phyloP scores from a whole-genome alignment of 2,888 invertebrate genomes.

The Catotricha subobsoleta region DNA sequence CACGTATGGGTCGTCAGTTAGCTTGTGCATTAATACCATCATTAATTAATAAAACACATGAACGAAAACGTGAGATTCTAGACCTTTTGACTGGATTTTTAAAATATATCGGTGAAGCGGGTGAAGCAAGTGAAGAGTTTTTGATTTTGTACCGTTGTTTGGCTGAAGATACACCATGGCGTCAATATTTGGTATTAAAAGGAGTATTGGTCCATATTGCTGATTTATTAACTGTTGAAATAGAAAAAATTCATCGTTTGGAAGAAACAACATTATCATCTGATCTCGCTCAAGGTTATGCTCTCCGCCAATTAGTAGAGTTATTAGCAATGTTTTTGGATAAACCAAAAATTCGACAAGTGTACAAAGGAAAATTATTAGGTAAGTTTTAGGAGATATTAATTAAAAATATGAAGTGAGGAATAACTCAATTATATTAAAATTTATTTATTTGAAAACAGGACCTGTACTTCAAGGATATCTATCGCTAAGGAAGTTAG shows the following conservation, averaged over 20 bases:
- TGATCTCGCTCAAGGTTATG: slow-evolving; percentile 85
- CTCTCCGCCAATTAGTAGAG: slow-evolving; percentile 77
- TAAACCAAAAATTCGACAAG: slow-evolving; percentile 68
- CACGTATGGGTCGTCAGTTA: slow-evolving; percentile 70
- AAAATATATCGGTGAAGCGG: slow-evolving; percentile 67
- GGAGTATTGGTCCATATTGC: slow-evolving; percentile 75
- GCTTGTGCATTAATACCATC: slow-evolving; percentile 78
- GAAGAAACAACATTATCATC: slow-evolving; percentile 88
- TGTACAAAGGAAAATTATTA: slow-evolving; percentile 75
- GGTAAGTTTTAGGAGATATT: slow-evolving; percentile 21
- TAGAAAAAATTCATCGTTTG: slow-evolving; percentile 67
- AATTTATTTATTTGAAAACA: not conserved
- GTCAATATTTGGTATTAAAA: slow-evolving; percentile 75
- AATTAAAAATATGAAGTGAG: not conserved
- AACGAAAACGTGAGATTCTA: slow-evolving; percentile 54
- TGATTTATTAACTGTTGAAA: slow-evolving; percentile 71
- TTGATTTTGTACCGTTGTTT: slow-evolving; percentile 68
- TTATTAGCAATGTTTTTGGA: slow-evolving; percentile 75
- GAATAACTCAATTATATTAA: not conserved
- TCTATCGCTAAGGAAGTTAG: slow-evolving; percentile 70
- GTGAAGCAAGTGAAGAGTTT: slow-evolving; percentile 86
- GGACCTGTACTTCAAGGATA: slow-evolving; percentile 62
- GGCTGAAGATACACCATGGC: slow-evolving; percentile 77
- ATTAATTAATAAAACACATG: slow-evolving; percentile 45
- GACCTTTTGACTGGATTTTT: slow-evolving; percentile 77